These are phyloP conservation scores for Nowickia ferox DNA, from an alignment of 2,888 invertebrate species.

Conservation along the genomic window DNA sequence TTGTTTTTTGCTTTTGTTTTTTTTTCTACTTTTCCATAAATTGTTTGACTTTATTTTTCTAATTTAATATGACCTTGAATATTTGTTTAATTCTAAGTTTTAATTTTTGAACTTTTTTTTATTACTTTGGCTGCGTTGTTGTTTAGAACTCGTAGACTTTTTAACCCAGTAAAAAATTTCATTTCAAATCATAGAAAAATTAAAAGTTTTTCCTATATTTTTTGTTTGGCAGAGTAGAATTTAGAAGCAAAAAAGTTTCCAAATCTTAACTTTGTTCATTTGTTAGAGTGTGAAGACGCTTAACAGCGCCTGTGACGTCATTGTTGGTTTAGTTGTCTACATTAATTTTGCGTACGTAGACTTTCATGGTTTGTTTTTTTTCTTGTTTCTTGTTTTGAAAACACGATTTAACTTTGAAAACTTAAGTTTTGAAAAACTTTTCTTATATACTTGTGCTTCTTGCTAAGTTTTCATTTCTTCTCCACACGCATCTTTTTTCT, in stretches of 20 bases:
- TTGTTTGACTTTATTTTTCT: conserved; percentile 32
- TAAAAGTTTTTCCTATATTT: conserved; percentile 55
- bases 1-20: conserved; percentile 9
- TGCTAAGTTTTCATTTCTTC: conserved; percentile 61
- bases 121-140: conserved; percentile 37
- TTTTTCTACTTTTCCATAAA: conserved; percentile 23
- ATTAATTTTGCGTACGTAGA: conserved; percentile 39
- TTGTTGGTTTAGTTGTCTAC: not conserved
- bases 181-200: conserved; percentile 59
- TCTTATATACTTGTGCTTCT: conserved; percentile 39
- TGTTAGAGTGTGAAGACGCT: conserved; percentile 65
- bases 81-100: conserved; percentile 60
- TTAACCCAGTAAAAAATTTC: conserved; percentile 57
- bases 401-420: conserved; percentile 72
- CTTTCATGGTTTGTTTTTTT: not conserved
- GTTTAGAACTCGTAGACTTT: conserved; percentile 52
- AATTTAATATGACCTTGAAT: conserved; percentile 71
- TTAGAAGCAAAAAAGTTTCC: conserved; percentile 41
- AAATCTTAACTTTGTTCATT: conserved; percentile 68
- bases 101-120: conserved; percentile 27
- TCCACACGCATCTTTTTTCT: not conserved
- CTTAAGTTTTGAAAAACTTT: conserved; percentile 67
- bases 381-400: conserved; percentile 53
- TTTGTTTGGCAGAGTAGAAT: conserved; percentile 4
- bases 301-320: conserved; percentile 52